Evolutionary conservation across 2,888 invertebrate genomes (phyloP), one percentile per base, ranked within the genome.

Genomic region (Lepidocyrtinus sp.): DNA sequence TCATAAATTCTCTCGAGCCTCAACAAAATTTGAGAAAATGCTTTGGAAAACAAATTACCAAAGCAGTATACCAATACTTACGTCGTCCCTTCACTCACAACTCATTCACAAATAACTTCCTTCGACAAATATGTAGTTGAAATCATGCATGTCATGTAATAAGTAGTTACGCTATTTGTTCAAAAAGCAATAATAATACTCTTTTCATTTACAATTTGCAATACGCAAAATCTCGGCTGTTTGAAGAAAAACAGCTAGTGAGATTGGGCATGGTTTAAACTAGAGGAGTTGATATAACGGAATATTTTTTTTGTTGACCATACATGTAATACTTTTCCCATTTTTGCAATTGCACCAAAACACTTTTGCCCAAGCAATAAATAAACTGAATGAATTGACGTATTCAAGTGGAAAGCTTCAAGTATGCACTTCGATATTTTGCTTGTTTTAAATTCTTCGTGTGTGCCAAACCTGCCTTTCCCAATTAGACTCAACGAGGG

Each of bases 1-100:
- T 50, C 69, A 55, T 69, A 69, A 69, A 69, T 69, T 25, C 69
- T 50, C 50, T 24, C 2, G 19, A 69, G 69, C 55, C 69, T n/a
- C n/a, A n/a, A 69, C 55, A 46, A 69, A 50, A 69, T 36, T 36
- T 7, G 36, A n/a, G n/a, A n/a, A n/a, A n/a, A n/a, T n/a, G n/a
- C n/a, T n/a, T n/a, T n/a, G n/a, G n/a, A n/a, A n/a, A n/a, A n/a
- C n/a, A n/a, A n/a, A n/a, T n/a, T n/a, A n/a, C n/a, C n/a, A n/a
- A n/a, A n/a, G n/a, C n/a, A n/a, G n/a, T n/a, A n/a, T n/a, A n/a
- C n/a, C n/a, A n/a, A n/a, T n/a, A n/a, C n/a, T n/a, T n/a, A n/a
- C n/a, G n/a, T n/a, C n/a, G n/a, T n/a, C n/a, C n/a, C n/a, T n/a
- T n/a, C n/a, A n/a, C n/a, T n/a, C n/a, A n/a, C n/a, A n/a, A n/a